Conservation (phyloP, 2,888 invertebrate genomes). For the Esperia sulphurella region DNA sequence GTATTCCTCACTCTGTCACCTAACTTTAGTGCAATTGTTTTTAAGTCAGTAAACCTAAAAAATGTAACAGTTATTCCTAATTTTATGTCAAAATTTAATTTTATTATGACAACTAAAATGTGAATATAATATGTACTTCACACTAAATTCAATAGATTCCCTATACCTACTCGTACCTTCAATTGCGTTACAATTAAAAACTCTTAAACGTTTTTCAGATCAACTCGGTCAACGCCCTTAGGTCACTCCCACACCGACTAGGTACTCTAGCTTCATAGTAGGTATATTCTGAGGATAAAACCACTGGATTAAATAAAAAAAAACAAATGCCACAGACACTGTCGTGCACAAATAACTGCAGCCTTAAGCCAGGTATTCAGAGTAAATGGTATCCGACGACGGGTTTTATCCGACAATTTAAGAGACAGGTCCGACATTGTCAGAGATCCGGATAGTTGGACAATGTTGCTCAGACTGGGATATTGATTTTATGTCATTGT, state of each 20-base stretch:
- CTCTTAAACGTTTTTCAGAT: no score
- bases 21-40: no score
- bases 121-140: no score
- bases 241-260: background rate
- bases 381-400: slow-evolving; percentile 25
- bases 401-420: slow-evolving; percentile 53
- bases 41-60: no score
- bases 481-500: slow-evolving; percentile 37
- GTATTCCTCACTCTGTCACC: no score
- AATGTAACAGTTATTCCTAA: no score
- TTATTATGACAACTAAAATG: no score
- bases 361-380: slow-evolving; percentile 11
- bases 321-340: background rate
- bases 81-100: no score
- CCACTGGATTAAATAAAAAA: background rate
- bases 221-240: no score
- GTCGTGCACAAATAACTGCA: slow-evolving; percentile 8
- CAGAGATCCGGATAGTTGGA: slow-evolving; percentile 23
- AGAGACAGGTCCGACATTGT: slow-evolving; percentile 48
- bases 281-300: slow-evolving; percentile 1
- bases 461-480: slow-evolving; percentile 34
- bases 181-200: no score
- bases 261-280: background rate
- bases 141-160: no score
- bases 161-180: no score